Conservation (phyloP, 2,888 invertebrate genomes). For the Machimus atricapillus region DNA sequence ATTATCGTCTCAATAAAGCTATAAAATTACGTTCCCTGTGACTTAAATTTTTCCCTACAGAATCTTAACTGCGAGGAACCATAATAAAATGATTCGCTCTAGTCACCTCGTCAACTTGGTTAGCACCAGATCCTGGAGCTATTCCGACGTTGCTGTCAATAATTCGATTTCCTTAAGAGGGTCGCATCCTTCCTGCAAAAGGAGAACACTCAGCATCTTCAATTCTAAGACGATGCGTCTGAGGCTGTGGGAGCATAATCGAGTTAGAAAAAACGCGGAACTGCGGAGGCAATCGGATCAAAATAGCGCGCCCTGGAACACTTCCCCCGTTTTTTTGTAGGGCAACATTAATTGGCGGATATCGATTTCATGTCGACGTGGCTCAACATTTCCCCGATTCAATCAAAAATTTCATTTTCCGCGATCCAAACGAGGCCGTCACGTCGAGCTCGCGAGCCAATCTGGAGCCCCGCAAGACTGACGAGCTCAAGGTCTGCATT, state of each 20-base stretch:
- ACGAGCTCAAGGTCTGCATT: constrained; percentile 12
- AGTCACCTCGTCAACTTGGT: not conserved
- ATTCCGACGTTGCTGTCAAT: not conserved
- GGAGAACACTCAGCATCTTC: not conserved
- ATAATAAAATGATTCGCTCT: not conserved
- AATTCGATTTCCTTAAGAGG: not conserved
- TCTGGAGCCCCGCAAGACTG: not conserved
- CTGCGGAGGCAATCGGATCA: not conserved
- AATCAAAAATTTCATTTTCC: constrained; percentile 32
- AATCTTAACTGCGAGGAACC: not conserved
- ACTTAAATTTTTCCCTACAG: too few relatives aligned
- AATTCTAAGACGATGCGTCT: not conserved
- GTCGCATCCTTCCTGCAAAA: not conserved
- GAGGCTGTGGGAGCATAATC: not conserved
- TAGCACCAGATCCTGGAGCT: not conserved
- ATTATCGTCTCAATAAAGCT: not conserved
- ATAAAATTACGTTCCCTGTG: not conserved
- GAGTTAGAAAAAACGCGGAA: not conserved
- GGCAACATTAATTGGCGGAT: not conserved
- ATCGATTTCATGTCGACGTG: constrained; percentile 7
- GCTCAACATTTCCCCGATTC: not conserved
- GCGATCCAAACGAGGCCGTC: not conserved
- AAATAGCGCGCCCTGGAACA: not conserved
- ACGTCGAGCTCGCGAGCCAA: not conserved
- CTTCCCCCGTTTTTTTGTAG: not conserved